phyloP scores from a whole-genome alignment of 2,113 vertebrate genomes.

The Danio rerio region GRCz12tu NC_133177.1:37722501-37723000 shows the following conservation, averaged over 20 bases:
- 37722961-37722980: neutral
- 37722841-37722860: conserved; percentile 2
- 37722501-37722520: conserved; percentile 16
- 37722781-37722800: conserved; percentile 18
- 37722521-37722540: neutral
- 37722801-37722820: conserved; percentile 24
- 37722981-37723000: neutral
- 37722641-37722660: neutral
- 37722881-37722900: neutral
- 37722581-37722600: conserved; percentile 12
- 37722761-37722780: conserved; percentile 35
- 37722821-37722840: conserved; percentile 20
- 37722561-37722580: neutral
- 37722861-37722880: neutral
- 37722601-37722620: conserved; percentile 10
- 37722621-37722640: conserved; percentile 31
- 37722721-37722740: conserved; percentile 30
- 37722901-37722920: conserved; percentile 10
- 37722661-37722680: conserved; percentile 30
- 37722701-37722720: conserved; percentile 11
- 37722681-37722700: neutral
- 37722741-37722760: conserved; percentile 8
- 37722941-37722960: neutral
- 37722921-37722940: neutral
- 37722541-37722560: conserved; percentile 8